phyloP scores from a whole-genome alignment of 92 coral and sea anemone species.

The Parazoanthus darwini region DNA sequence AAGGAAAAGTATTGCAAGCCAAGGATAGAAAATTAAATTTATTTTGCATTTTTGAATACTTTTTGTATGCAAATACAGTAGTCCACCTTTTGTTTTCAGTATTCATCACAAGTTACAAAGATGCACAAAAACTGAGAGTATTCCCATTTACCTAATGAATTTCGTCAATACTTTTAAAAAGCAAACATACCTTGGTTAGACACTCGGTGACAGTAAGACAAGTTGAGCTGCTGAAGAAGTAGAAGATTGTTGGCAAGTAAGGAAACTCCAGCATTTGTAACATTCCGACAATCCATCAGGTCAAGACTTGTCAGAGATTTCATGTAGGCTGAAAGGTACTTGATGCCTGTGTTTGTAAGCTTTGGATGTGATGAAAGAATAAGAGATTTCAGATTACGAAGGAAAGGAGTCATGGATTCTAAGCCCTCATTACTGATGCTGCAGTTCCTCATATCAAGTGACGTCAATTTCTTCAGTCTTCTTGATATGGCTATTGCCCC shows the following conservation, averaged over 20 bases:
- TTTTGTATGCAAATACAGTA: too few species aligned
- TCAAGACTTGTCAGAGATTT: constrained; percentile 85
- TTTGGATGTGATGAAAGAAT: constrained; percentile 79
- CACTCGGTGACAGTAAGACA: constrained; percentile 81
- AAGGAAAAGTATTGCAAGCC: too few species aligned
- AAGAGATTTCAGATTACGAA: constrained; percentile 64
- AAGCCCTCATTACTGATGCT: constrained; percentile 79
- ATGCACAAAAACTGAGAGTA: too few species aligned
- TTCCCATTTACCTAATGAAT: too few species aligned
- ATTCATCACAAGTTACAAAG: too few species aligned
- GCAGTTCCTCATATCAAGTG: constrained; percentile 87
- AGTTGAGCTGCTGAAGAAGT: constrained; percentile 74
- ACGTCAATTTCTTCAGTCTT: constrained; percentile 71
- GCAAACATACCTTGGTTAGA: constrained; percentile 71
- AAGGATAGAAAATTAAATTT: too few species aligned
- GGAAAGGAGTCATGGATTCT: constrained; percentile 66
- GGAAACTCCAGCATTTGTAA: constrained; percentile 81
- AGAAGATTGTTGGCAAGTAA: constrained; percentile 72
- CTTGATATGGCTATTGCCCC: constrained; percentile 71
- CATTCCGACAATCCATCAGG: constrained; percentile 81
- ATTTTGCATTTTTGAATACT: too few species aligned
- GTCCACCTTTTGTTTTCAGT: too few species aligned
- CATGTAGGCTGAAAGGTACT: constrained; percentile 72
- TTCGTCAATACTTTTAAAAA: neutral
- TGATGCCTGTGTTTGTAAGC: constrained; percentile 81